Evolutionary conservation across 2,113 vertebrate species (phyloP), one percentile per base, ranked within the genome.

Genomic region (Pipra filicauda): DNA sequence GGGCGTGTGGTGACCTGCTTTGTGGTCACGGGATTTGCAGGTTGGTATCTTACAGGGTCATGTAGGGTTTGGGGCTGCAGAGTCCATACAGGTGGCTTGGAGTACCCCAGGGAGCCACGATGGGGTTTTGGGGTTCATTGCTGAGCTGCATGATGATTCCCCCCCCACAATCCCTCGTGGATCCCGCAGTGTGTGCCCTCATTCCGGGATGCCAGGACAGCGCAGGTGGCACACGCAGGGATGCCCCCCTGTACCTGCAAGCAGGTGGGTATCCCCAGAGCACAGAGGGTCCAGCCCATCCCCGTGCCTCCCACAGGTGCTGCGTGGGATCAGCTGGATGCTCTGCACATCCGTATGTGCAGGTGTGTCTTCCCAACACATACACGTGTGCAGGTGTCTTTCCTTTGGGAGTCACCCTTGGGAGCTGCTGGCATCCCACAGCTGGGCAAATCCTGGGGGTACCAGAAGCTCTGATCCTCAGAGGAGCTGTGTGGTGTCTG

Each of bases 281-380:
- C 8, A 3, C 0, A 0, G 51, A 3, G 22, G 27, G 43, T 11
- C 24, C 48, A 7, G 31, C 39, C 33, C 11, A 2, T 3, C 18
- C 46, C 49, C 0, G 1, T 43, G 75, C 41, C 11, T 2, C 12
- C 18, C 41, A 5, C 59, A 26, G 27, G 16, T 67, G n/a, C 7
- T 18, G 19, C 4, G 5, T 12, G 26, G 64, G 41, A 76, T 15
- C 72, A 18, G 22, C 62, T 49, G 46, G 21, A 10, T 76, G 39
- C 57, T 65, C 54, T 18, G 37, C 5, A 1, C 31, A 14, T 5
- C 15, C 4, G 0, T 2, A 2, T 3, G 3, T 8, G 77, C 77
- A 41, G 23, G 2, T 24, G 44, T 20, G 16, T 9, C 48, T 35
- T 55, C 57, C 70, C 35, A 43, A 4, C 33, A 5, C 8, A 0